Base-by-base conservation (phyloP, 2,113 vertebrate genomes). In the Oncorhynchus keta region DNA sequence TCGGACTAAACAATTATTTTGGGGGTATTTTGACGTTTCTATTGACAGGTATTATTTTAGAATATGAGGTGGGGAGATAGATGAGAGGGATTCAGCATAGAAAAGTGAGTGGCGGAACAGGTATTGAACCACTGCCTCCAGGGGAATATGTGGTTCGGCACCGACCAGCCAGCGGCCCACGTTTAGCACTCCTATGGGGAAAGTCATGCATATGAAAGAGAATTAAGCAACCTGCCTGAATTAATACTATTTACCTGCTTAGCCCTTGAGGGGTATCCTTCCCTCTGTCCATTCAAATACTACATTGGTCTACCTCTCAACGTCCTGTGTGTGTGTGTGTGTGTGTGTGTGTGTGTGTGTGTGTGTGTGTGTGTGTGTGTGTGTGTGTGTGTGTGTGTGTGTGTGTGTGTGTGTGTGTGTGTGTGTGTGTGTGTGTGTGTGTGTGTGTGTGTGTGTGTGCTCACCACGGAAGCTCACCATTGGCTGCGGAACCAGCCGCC, bases 271-370 rank as follows among this genome's bases (percentile, higher is more conserved):
- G 6, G n/a, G 62, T 22, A 8, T 64, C 22, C 18, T 64, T 64
- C 22, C 62, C 26, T 30, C 45, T 75, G 11, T 55, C 83, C 75
- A 61, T 85, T 82, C 80, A 45, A 87, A 77, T 87, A 83, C 83
- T 86, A 84, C 83, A 67, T 72, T 85, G 88, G 85, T 91, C 61
- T 91, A 77, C 91, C 74, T 91, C 80, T 89, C 78, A 88, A 89
- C 84, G 86, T 76, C 72, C 74, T 62, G 74, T 30, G 69, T 64
- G 61, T 74, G 67, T 70, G 59, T 89, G 39, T 73, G 69, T 30
- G 69, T 64, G 73, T 76, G 67, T 70, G 73, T 76, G 66, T 70
- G 59, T 89, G 39, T 71, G 69, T 32, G 30, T 32, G 30, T 32
- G 30, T 32, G 30, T 32, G 30, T 32, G 4, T 32, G 30, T 32